A percentile compares a stretch with the other conserved stretches of the same genome.
phyloP scores from a whole-genome alignment of 2,113 vertebrate genomes.

The Pollachius pollachius region DNA sequence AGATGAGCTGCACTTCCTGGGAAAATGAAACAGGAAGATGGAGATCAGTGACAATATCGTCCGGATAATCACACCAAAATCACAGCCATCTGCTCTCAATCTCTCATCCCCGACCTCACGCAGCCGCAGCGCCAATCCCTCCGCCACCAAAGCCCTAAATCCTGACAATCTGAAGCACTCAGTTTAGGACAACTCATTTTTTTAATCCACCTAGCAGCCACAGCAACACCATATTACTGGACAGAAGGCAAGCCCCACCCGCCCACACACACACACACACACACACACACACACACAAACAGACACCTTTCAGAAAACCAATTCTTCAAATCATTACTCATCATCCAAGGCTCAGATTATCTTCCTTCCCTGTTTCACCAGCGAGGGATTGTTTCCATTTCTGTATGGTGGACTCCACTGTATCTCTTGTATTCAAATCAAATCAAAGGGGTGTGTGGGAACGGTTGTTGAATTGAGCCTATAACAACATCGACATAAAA shows the following conservation, averaged over 20 bases:
- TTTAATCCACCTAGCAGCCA: constrained; percentile 69
- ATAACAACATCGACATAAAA: no score
- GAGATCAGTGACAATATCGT: constrained; percentile 72
- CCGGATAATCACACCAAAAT: constrained; percentile 74
- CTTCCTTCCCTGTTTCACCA: no score
- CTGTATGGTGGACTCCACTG: no score
- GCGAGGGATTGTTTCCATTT: no score
- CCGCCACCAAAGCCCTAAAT: constrained; percentile 79
- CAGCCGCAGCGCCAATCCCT: constrained; percentile 64
- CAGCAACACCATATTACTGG: constrained; percentile 38
- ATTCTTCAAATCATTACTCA: no score
- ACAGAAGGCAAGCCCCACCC: constrained; percentile 25
- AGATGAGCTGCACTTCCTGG: constrained; percentile 64
- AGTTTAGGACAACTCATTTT: constrained; percentile 46
- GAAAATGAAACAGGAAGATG: constrained; percentile 72
- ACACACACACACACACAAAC: no score
- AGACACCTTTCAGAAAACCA: no score
- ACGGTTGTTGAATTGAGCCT: no score
- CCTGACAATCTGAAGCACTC: constrained; percentile 69
- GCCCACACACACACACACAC: no score
- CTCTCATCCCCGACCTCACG: constrained; percentile 65
- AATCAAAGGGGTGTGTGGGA: no score
- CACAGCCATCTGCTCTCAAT: constrained; percentile 81
- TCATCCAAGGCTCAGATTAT: no score
- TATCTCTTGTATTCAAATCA: no score